These are phyloP conservation scores for Lycaon pictus DNA, from an alignment of 2,113 vertebrate genomes.

Conservation along the genomic window DNA sequence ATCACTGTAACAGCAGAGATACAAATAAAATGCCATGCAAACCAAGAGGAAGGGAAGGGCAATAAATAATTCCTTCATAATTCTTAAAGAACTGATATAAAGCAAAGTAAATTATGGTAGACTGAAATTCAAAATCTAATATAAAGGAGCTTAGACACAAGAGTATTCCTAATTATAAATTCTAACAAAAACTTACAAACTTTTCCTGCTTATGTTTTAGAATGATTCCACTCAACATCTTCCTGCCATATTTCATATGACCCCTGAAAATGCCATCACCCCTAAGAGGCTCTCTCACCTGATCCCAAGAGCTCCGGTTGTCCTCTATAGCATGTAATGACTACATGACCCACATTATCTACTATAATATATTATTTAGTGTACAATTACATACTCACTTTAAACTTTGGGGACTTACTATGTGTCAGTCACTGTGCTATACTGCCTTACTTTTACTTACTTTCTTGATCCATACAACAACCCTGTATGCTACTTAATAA, in stretches of 20 bases:
- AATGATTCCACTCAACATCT: not conserved
- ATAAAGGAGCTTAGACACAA: not conserved
- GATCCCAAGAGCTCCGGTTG: not conserved
- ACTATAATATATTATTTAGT: not conserved
- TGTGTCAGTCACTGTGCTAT: not conserved
- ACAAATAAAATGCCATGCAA: conserved; percentile 38
- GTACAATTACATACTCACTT: not conserved
- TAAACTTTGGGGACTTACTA: not conserved
- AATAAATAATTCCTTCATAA: not conserved
- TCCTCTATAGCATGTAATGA: not conserved
- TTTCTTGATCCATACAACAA: not conserved
- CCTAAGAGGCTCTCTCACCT: not conserved
- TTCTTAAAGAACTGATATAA: conserved; percentile 41
- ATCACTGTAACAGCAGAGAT: not conserved
- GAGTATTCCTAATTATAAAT: not conserved
- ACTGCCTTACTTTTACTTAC: not conserved
- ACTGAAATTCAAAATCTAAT: not conserved
- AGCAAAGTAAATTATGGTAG: not conserved
- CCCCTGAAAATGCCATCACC: not conserved
- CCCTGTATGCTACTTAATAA: not conserved
- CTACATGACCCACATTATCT: not conserved
- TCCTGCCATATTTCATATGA: not conserved
- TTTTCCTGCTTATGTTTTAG: not conserved
- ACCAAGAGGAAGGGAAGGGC: not conserved
- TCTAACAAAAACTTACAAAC: not conserved